Conservation (phyloP, 2,113 vertebrate species). For the Toxotes chatareus region DNA sequence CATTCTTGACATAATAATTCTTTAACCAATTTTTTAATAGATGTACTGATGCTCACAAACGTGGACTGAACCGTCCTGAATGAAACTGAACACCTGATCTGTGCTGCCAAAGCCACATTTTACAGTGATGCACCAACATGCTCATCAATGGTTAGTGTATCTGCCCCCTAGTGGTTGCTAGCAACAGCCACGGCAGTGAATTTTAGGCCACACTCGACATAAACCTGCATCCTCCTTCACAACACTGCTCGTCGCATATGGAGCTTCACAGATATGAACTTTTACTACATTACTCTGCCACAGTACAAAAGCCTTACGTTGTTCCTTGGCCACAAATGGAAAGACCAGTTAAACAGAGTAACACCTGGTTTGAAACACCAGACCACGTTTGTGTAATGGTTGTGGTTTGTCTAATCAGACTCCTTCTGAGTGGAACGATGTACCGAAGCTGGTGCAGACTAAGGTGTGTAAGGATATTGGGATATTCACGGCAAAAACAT, state of each 20-base stretch:
- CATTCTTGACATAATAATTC: neutral
- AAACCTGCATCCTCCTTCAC: neutral
- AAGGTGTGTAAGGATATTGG: neutral
- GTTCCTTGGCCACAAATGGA: neutral
- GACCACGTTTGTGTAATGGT: neutral
- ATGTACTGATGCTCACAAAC: too few relatives aligned
- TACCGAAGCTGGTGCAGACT: neutral
- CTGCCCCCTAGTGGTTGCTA: neutral
- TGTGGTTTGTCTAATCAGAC: neutral
- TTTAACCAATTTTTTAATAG: neutral
- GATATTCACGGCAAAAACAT: neutral
- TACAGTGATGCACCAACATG: neutral
- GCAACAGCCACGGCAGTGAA: neutral
- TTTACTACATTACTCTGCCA: constrained; percentile 4
- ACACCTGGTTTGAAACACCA: neutral
- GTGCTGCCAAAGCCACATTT: neutral
- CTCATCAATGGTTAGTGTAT: neutral
- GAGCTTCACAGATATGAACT: neutral
- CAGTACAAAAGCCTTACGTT: too few relatives aligned
- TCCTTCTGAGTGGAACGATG: neutral
- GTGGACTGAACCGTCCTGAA: too few relatives aligned
- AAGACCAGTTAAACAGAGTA: neutral
- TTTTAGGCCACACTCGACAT: neutral
- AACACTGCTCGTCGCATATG: neutral
- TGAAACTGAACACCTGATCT: neutral